phyloP scores from a whole-genome alignment of 1,140 invertebrate genomes.

The Nasonia longicornis region DNA sequence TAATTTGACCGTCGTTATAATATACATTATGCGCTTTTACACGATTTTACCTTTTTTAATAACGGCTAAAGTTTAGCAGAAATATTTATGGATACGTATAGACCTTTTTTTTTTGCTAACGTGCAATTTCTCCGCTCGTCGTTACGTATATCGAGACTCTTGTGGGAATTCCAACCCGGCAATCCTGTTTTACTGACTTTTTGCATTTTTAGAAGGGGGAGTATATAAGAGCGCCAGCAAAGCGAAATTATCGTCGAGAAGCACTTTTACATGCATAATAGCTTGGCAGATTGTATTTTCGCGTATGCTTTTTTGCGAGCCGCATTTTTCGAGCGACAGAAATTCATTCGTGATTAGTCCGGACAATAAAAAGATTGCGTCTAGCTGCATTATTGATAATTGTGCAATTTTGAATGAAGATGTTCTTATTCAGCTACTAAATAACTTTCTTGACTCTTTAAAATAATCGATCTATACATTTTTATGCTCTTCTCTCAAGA shows the following conservation, averaged over 20 bases:
- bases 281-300: conserved; percentile 4
- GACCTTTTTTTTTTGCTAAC: background rate
- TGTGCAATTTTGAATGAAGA: background rate
- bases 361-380: conserved; percentile 15
- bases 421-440: background rate
- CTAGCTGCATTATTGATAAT: background rate
- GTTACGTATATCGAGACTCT: background rate
- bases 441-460: background rate
- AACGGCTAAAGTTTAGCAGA: background rate
- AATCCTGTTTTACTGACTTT: background rate
- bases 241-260: background rate
- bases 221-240: background rate
- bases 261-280: background rate
- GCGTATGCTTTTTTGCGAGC: conserved; percentile 10
- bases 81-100: background rate
- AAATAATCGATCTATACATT: background rate
- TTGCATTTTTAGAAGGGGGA: background rate
- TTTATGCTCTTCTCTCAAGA: background rate
- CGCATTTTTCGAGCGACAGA: background rate
- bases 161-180: background rate
- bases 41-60: background rate
- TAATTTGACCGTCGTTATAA: background rate
- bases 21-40: background rate
- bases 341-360: conserved; percentile 19
- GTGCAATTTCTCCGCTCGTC: background rate